Conservation (phyloP, 2,113 vertebrate species). For the Ochotona princeps region DNA sequence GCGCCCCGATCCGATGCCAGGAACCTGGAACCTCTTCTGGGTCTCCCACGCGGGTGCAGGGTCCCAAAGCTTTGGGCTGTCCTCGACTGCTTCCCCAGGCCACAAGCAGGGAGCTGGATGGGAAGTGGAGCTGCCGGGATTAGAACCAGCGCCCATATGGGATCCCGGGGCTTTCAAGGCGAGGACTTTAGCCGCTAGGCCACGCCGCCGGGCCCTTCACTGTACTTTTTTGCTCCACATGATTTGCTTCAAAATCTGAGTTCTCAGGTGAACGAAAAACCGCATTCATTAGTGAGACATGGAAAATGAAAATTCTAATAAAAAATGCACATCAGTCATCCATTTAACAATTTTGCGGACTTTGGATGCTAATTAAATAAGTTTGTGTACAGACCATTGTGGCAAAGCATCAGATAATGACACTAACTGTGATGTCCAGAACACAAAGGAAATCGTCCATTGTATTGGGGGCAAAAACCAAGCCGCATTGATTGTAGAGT, state of each 20-base stretch:
- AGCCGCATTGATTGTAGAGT: neutral
- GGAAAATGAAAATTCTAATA: slow-evolving; percentile 38
- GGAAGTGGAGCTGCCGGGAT: too few relatives aligned
- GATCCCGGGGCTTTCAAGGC: too few relatives aligned
- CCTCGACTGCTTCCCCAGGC: too few relatives aligned
- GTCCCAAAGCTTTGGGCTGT: too few relatives aligned
- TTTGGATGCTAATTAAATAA: slow-evolving; percentile 21
- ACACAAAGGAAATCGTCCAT: neutral
- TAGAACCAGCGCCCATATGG: too few relatives aligned
- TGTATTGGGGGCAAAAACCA: slow-evolving; percentile 8
- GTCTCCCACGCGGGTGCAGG: too few relatives aligned
- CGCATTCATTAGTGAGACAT: neutral
- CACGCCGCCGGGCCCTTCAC: too few relatives aligned
- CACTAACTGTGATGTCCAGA: neutral
- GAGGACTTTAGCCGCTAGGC: too few relatives aligned
- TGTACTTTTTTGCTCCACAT: neutral
- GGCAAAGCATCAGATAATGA: slow-evolving; percentile 26
- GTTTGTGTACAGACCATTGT: neutral
- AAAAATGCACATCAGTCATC: neutral
- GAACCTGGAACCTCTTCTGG: too few relatives aligned
- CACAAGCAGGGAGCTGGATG: too few relatives aligned
- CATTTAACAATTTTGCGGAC: neutral
- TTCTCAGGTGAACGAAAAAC: neutral
- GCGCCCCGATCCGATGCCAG: too few relatives aligned
- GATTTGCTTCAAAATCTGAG: neutral